A percentile compares a stretch with the other conserved stretches of the same genome.
phyloP scores from a whole-genome alignment of 2,797 vertebrate species.

The Coendou prehensilis region DNA sequence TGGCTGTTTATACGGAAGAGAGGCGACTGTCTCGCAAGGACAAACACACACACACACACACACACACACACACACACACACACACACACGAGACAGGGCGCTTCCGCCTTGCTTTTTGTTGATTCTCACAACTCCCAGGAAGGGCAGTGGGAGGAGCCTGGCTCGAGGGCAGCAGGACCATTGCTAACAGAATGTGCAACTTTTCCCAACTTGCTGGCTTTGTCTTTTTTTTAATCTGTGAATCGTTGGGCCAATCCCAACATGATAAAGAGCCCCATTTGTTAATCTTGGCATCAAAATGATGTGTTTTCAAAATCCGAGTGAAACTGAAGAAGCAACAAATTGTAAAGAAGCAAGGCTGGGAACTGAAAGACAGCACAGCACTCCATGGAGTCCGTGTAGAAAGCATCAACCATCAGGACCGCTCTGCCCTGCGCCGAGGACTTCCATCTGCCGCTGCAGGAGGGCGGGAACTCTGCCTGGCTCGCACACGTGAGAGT shows the following conservation, averaged over 20 bases:
- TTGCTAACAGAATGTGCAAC: neutral
- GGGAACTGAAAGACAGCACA: neutral
- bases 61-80: neutral
- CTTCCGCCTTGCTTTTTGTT: neutral
- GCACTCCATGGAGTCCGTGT: neutral
- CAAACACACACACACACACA: neutral
- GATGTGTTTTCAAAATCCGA: neutral
- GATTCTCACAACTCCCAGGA: neutral
- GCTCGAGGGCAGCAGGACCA: neutral
- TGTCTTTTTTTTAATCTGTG: neutral
- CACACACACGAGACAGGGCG: neutral
- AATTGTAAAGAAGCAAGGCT: neutral
- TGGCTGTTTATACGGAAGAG: neutral
- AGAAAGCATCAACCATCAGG: rapidly evolving
- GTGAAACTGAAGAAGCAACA: neutral
- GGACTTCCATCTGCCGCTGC: rapidly evolving
- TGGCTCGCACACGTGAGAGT: rapidly evolving
- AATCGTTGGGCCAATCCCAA: conserved; percentile 61
- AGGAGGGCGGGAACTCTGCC: rapidly evolving
- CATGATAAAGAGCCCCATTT: conserved; percentile 55
- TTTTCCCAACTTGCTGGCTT: neutral
- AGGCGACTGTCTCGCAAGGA: neutral
- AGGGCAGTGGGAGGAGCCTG: neutral
- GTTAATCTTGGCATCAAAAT: conserved; percentile 74
- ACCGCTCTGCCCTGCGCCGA: rapidly evolving